Percentiles rank a stretch among this genome's conserved stretches.
Conservation (phyloP, 2,797 vertebrate genomes). For the Amazona ochrocephala region DNA sequence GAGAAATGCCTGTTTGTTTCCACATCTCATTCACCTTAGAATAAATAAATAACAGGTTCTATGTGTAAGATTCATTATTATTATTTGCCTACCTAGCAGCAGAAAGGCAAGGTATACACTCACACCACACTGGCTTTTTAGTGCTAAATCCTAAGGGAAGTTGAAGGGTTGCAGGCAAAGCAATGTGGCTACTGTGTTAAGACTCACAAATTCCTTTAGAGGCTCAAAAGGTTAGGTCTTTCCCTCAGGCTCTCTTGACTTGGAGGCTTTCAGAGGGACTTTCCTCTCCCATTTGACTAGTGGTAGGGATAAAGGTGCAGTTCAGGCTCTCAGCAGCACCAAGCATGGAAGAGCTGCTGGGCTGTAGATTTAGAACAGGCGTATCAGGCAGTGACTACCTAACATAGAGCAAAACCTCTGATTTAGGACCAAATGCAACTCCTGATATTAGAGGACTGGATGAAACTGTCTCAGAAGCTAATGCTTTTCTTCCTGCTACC, state of each 20-base stretch:
- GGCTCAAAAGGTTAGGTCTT: neutral
- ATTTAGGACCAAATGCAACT: neutral
- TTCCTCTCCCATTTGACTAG: neutral
- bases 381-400: rapidly evolving
- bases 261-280: neutral
- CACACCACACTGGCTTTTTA: neutral
- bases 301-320: neutral
- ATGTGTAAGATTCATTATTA: neutral
- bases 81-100: neutral
- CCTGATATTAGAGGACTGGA: neutral
- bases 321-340: neutral
- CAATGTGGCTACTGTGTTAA: neutral
- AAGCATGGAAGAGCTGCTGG: neutral
- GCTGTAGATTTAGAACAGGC: neutral
- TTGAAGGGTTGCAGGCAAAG: neutral
- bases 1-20: neutral
- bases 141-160: neutral
- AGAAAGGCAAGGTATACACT: neutral
- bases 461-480: neutral
- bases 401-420: neutral
- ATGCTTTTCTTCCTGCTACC: neutral
- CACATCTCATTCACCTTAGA: neutral
- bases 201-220: neutral
- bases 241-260: neutral
- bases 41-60: neutral